Percentiles rank a stretch among this genome's conserved stretches.
These are phyloP conservation scores for Tigriopus japonicus DNA, from an alignment of 1,140 invertebrate genomes.

Conservation along the genomic window DNA sequence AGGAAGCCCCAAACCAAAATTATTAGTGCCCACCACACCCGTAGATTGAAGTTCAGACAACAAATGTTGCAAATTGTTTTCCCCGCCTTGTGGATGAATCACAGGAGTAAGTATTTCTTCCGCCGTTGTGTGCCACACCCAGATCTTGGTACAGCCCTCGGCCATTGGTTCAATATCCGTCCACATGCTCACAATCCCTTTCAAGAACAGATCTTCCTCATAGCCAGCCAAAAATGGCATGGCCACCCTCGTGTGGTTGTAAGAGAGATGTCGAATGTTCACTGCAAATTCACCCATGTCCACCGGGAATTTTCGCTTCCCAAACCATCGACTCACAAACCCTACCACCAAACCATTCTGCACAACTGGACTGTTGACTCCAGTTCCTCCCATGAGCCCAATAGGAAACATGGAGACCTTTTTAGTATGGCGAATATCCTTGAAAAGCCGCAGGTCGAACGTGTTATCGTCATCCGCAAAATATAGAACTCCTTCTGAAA, in stretches of 20 bases:
- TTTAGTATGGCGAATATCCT: slow-evolving; percentile 52
- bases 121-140: slow-evolving; percentile 19
- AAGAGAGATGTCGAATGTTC: slow-evolving; percentile 32
- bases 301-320: slow-evolving; percentile 50
- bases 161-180: slow-evolving; percentile 51
- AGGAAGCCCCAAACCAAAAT: too few species aligned
- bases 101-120: too few species aligned
- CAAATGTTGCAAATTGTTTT: too few species aligned
- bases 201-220: slow-evolving; percentile 52
- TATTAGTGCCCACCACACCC: too few species aligned
- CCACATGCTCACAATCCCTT: slow-evolving; percentile 38
- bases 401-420: slow-evolving; percentile 65
- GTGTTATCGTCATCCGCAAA: slow-evolving; percentile 49
- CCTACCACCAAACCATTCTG: slow-evolving; percentile 41
- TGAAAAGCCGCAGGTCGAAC: slow-evolving; percentile 51
- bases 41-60: too few species aligned
- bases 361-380: slow-evolving; percentile 40
- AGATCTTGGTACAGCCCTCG: slow-evolving; percentile 39
- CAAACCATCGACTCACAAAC: slow-evolving; percentile 54
- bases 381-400: slow-evolving; percentile 42
- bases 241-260: slow-evolving; percentile 27
- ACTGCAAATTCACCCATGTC: slow-evolving; percentile 82
- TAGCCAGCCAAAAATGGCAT: slow-evolving; percentile 49
- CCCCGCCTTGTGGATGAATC: too few species aligned
- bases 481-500: slow-evolving; percentile 32